Base-by-base conservation (phyloP, 1,140 invertebrate species). In the Ectropis grisescens region DNA sequence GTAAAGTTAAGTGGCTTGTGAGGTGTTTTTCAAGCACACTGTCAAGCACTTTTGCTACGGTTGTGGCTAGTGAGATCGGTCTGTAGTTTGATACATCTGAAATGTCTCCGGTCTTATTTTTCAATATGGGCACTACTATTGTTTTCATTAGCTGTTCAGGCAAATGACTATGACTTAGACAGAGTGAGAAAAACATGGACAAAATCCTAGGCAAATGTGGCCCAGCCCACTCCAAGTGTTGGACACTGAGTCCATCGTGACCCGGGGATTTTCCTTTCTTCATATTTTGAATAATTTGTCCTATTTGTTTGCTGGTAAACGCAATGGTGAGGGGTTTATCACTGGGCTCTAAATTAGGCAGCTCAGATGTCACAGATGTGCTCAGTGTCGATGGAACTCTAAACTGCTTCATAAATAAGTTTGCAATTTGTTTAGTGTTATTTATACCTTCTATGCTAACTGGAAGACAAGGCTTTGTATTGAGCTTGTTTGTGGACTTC, bases 231-330 rank as follows among this genome's bases (percentile, higher is more conserved):
- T 32, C n/a, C 13, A 47, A 19, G 31, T 41, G 39, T 23, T 41
- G 31, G 19, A 47, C 37, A 22, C 34, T 41, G 10, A 41, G 44
- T 7, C 30, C 34, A 11, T 46, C 33, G 16, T 46, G 43, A 26
- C 24, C 24, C n/a, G 24, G 24, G 10, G n/a, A 26, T n/a, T 26
- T 26, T 6, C 24, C 24, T 10, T 10, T 26, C 3, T 4, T 6
- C 24, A 26, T 26, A 10, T 10, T 4, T n/a, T 26, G 4, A n/a
- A 26, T 26, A n/a, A 10, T 10, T 10, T 4, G 3, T 3, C 2
- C 6, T 2, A 26, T 7, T 26, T 26, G 2, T 10, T 26, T 10
- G 10, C 4, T 2, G 10, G 24, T n/a, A n/a, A 26, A n/a, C n/a
- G n/a, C 24, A 26, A n/a, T 7, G 10, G 2, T 2, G 6, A 26